A percentile compares a stretch with the other conserved stretches of the same genome.
Evolutionary conservation across 2,888 invertebrate species (phyloP).

Genomic region (Rotaria macrura): DNA sequence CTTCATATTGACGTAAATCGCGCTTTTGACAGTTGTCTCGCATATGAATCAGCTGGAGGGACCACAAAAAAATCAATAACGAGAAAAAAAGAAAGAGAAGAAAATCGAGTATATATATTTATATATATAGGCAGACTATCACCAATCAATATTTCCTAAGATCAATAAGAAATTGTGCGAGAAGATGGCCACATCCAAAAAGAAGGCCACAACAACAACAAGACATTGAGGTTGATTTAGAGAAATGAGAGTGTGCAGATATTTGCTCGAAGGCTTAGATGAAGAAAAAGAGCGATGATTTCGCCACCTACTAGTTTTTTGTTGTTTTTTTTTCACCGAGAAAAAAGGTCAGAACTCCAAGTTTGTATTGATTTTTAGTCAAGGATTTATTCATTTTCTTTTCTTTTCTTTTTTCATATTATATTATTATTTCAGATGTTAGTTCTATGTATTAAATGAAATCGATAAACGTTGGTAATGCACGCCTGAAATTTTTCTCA

Average conservation of each 20-base stretch:
- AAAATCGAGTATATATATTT: not conserved
- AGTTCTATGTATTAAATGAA: not conserved
- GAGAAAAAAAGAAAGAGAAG: not conserved
- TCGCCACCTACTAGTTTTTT: not conserved
- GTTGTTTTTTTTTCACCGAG: conserved; percentile 5
- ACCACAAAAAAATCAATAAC: not conserved
- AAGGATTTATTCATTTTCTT: not conserved
- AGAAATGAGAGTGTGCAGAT: not conserved
- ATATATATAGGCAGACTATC: not conserved
- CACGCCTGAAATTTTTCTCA: conserved; percentile 22
- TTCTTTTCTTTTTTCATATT: too few species aligned
- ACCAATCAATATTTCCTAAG: not conserved
- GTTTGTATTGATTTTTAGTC: not conserved
- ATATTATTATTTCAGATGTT: not conserved
- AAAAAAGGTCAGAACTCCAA: conserved; percentile 14
- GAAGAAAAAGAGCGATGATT: not conserved
- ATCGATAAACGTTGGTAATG: conserved; percentile 16
- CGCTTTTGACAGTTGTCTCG: not conserved
- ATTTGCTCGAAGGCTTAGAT: not conserved
- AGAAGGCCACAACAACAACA: conserved; percentile 3
- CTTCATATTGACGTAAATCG: not conserved
- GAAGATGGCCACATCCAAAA: not conserved
- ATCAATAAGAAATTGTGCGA: not conserved
- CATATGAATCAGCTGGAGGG: not conserved
- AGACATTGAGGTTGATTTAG: not conserved